phyloP scores from a whole-genome alignment of 2,113 vertebrate species.

The Lagenorhynchus albirostris region DNA sequence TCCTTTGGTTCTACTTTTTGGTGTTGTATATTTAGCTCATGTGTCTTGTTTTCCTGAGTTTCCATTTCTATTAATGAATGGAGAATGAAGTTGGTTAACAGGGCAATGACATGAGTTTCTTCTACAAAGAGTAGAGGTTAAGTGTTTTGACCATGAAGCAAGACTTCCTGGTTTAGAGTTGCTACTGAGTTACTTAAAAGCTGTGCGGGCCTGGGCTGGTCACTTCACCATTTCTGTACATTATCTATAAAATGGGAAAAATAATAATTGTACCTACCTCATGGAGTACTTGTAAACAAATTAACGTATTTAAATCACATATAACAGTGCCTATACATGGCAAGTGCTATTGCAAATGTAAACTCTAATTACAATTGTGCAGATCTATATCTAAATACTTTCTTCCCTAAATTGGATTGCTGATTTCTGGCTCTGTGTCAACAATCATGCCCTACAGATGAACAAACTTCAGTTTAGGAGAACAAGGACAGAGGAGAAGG shows the following conservation, averaged over 20 bases:
- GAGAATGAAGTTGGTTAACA: not conserved
- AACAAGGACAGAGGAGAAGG: not conserved
- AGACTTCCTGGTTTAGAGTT: not conserved
- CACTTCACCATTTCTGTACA: not conserved
- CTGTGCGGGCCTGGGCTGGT: not conserved
- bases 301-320: not conserved
- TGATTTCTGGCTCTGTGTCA: not conserved
- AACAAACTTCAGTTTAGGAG: not conserved
- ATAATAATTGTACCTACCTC: not conserved
- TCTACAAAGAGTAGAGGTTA: not conserved
- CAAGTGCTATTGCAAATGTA: not conserved
- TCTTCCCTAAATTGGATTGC: not conserved
- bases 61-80: not conserved
- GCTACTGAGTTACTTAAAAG: not conserved
- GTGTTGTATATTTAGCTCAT: not conserved
- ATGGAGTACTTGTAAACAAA: not conserved
- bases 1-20: not conserved
- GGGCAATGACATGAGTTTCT: not conserved
- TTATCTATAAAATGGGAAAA: not conserved
- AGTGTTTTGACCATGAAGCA: not conserved
- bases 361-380: not conserved
- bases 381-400: not conserved
- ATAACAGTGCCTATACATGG: not conserved
- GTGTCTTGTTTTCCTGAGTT: conserved; percentile 12
- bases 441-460: not conserved